Evolutionary conservation across 1,140 invertebrate species (phyloP).

Genomic region (Phocides pigmalion): DNA sequence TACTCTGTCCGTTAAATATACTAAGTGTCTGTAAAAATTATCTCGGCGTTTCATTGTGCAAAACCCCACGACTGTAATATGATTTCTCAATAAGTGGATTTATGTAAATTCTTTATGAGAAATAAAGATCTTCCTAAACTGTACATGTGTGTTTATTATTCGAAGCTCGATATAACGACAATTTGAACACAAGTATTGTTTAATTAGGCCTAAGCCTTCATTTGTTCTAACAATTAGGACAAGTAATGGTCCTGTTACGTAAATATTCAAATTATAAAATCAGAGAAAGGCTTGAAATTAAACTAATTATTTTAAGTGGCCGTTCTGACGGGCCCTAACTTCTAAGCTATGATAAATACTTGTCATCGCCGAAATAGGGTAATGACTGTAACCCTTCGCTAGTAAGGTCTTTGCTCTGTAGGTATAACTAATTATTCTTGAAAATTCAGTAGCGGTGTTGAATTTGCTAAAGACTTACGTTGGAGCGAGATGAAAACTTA

Average conservation of each 20-base stretch:
- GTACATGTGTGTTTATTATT: no score
- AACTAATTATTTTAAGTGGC: constrained; percentile 32
- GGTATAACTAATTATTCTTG: constrained; percentile 19
- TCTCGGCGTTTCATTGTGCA: no score
- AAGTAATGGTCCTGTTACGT: not conserved
- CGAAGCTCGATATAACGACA: no score
- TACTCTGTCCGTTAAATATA: no score
- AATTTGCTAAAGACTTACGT: constrained; percentile 16
- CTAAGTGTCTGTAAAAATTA: no score
- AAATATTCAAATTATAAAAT: constrained; percentile 16
- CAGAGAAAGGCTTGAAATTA: constrained; percentile 15
- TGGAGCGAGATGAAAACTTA: not conserved
- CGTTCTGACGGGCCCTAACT: constrained; percentile 12
- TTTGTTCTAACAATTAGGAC: not conserved
- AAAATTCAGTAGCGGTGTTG: constrained; percentile 17
- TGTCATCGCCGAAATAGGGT: constrained; percentile 6
- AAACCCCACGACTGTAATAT: no score
- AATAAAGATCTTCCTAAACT: no score
- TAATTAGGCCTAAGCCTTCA: no score
- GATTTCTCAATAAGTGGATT: no score
- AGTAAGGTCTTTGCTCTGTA: constrained; percentile 12
- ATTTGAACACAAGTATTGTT: no score
- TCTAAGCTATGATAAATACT: constrained; percentile 27
- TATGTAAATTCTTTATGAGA: no score
- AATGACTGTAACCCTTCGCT: not conserved